Evolutionary conservation across 2,797 vertebrate genomes (phyloP).

Genomic region (Bucorvus abyssinicus): DNA sequence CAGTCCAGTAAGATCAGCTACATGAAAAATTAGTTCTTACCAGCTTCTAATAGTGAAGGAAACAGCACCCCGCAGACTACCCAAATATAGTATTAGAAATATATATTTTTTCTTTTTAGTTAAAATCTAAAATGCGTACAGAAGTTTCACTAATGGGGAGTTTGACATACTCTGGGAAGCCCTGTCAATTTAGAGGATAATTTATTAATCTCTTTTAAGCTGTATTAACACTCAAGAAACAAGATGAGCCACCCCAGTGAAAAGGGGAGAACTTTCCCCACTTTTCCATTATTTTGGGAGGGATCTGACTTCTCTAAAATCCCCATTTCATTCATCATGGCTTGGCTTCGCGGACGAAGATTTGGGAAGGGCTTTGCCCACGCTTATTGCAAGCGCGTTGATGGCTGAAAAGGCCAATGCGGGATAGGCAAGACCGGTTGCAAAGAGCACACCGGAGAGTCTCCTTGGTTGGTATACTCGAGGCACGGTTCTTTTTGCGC

Average conservation of each 20-base stretch:
- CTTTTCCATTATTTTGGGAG: not conserved
- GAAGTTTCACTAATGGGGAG: not conserved
- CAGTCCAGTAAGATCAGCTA: not conserved
- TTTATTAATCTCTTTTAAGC: not conserved
- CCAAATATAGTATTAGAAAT: not conserved
- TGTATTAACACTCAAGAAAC: constrained; percentile 8
- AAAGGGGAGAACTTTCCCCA: not conserved
- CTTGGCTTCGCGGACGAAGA: too few relatives aligned
- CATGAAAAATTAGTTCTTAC: not conserved
- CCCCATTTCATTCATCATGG: not conserved
- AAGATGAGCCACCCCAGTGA: not conserved
- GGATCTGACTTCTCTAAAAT: not conserved
- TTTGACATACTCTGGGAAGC: not conserved
- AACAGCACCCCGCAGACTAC: not conserved
- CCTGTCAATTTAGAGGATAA: not conserved
- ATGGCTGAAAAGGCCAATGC: too few relatives aligned
- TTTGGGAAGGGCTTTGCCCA: too few relatives aligned
- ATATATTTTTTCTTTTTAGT: not conserved
- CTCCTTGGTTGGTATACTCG: too few relatives aligned
- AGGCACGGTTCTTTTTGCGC: too few relatives aligned
- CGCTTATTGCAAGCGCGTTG: too few relatives aligned
- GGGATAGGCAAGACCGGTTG: too few relatives aligned
- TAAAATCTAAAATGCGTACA: not conserved
- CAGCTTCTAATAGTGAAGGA: not conserved
- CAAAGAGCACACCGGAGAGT: too few relatives aligned